Evolutionary conservation across 2,797 vertebrate species (phyloP), one percentile per base, ranked within the genome.

Genomic region (Brotogeris chrysoptera): DNA sequence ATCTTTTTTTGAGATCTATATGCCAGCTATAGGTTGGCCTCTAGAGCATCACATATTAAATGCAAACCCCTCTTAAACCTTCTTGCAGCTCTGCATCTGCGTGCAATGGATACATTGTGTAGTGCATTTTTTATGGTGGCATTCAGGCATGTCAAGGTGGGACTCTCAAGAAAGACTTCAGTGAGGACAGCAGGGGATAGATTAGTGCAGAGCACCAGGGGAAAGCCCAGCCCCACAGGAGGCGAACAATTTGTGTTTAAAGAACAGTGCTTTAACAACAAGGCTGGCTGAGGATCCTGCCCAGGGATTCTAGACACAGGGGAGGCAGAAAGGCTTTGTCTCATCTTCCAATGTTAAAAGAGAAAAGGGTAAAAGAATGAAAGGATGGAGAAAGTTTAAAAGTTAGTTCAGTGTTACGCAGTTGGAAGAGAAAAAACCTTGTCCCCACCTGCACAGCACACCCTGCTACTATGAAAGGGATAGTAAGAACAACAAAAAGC

Each of bases 261-360:
- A 74, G 46, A 61, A 19, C 34, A 27, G 16, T 8, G 34, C 21
- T 53, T 15, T 32, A 46, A 36, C 11, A 11, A 36, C 30, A 18
- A 28, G 13, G 13, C 13, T 30, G 34, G 46, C 52, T 66, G 39
- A 60, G 27, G 41, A n/a, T 47, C 41, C 20, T 32, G 32, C 20
- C 30, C 30, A 7, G 25, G 47, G 21, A 36, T 32, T 32, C 15
- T 12, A 34, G 41, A 17, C 30, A 66, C 60, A 43, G 8, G 17
- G 17, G 24, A 21, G 5, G 38, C 14, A 34, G 24, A 59, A 44
- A 27, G 13, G 27, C 39, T 28, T 64, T 3, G 14, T 17, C 49
- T 10, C 10, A 0, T 25, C 21, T 57, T 68, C 41, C n/a, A 39
- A 17, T 1, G 0, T 41, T 21, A 36, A 36, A 76, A 65, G 8